These are phyloP conservation scores for Atherinosoma microstoma DNA, from an alignment of 2,797 vertebrate genomes.

Conservation along the genomic window DNA sequence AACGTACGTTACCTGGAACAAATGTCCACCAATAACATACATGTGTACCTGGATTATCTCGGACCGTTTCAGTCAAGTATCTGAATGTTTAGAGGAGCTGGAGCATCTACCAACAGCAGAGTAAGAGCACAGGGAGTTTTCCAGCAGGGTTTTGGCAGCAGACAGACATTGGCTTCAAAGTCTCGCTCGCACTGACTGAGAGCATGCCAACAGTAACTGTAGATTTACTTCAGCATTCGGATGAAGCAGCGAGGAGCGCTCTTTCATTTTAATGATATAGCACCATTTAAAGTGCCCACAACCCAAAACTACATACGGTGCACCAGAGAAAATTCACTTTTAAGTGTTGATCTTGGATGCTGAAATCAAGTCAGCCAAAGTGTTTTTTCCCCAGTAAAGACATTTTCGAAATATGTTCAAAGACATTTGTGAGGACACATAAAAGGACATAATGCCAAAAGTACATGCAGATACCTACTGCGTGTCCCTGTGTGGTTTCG, in stretches of 20 bases:
- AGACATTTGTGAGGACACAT: constrained; percentile 20
- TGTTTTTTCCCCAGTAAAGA: constrained; percentile 15
- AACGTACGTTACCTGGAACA: neutral
- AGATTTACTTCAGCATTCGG: constrained; percentile 76
- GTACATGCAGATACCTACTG: constrained; percentile 1
- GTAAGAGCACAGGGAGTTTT: constrained; percentile 45
- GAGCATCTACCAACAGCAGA: constrained; percentile 7
- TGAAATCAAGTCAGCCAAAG: constrained; percentile 58
- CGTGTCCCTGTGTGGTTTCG: neutral
- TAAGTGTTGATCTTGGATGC: constrained; percentile 59
- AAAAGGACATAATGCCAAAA: constrained; percentile 8
- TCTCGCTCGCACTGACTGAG: constrained; percentile 58
- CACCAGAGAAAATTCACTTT: constrained; percentile 59
- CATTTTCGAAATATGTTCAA: constrained; percentile 34
- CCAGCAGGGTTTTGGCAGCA: constrained; percentile 56
- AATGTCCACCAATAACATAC: neutral
- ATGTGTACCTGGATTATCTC: neutral
- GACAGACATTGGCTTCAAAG: constrained; percentile 48
- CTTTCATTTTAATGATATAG: constrained; percentile 79
- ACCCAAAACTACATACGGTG: constrained; percentile 65
- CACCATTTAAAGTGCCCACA: constrained; percentile 62
- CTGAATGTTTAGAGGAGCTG: constrained; percentile 1
- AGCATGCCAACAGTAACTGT: constrained; percentile 70
- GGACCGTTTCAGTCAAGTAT: neutral
- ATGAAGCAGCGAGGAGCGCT: constrained; percentile 68